These are phyloP conservation scores for Lasioglossum marginatum DNA, from an alignment of 2,888 invertebrate species.

Conservation along the genomic window DNA sequence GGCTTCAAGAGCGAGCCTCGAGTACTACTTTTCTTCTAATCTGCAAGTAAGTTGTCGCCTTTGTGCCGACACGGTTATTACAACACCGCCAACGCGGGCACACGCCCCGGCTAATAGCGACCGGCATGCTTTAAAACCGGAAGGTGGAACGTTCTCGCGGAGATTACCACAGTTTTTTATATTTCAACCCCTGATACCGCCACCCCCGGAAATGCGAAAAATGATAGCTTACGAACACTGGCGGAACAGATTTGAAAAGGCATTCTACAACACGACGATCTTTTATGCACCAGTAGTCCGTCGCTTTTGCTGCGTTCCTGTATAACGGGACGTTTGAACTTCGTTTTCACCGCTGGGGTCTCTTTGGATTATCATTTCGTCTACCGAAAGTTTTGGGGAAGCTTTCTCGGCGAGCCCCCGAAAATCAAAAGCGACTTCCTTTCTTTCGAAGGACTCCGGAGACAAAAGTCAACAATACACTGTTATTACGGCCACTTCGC, in stretches of 20 bases:
- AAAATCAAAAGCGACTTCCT: not conserved
- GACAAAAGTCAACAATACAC: not conserved
- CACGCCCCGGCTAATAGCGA: conserved; percentile 5
- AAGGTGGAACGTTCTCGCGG: not conserved
- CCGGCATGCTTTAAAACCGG: conserved; percentile 2
- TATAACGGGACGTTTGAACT: not conserved
- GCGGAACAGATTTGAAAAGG: not conserved
- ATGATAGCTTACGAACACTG: not conserved
- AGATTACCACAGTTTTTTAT: not conserved
- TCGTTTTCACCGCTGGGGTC: not conserved
- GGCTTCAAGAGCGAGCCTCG: conserved; percentile 50
- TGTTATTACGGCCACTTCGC: not conserved
- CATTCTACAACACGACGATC: not conserved
- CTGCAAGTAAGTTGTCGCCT: conserved; percentile 55
- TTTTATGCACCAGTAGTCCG: not conserved
- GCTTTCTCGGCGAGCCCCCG: not conserved
- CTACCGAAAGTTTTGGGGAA: not conserved
- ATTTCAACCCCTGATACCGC: not conserved
- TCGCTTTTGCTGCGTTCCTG: not conserved
- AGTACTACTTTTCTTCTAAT: conserved; percentile 62
- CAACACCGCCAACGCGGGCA: not conserved
- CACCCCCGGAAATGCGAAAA: not conserved
- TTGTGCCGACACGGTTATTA: conserved; percentile 49
- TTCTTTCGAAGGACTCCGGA: not conserved
- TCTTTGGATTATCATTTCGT: too few relatives aligned